phyloP scores from a whole-genome alignment of 2,113 vertebrate genomes.

The Pan troglodytes region NHGRI_mPanTro3-v2.1_pri NC_086015.1:150048501-150049000 shows the following conservation, averaged over 20 bases:
- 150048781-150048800: background rate
- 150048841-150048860: background rate
- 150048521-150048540: background rate
- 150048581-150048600: background rate
- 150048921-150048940: background rate
- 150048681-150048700: background rate
- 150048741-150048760: background rate
- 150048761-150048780: background rate
- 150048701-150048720: background rate
- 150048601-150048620: background rate
- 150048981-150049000: background rate
- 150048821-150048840: background rate
- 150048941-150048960: background rate
- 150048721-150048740: background rate
- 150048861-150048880: background rate
- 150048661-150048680: background rate
- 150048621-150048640: background rate
- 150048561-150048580: background rate
- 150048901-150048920: background rate
- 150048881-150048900: background rate
- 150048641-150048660: background rate
- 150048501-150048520: background rate
- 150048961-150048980: background rate
- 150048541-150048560: background rate
- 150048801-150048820: background rate